Evolutionary conservation across 2,797 vertebrate species (phyloP).

Genomic region (Gambelia wislizenii): DNA sequence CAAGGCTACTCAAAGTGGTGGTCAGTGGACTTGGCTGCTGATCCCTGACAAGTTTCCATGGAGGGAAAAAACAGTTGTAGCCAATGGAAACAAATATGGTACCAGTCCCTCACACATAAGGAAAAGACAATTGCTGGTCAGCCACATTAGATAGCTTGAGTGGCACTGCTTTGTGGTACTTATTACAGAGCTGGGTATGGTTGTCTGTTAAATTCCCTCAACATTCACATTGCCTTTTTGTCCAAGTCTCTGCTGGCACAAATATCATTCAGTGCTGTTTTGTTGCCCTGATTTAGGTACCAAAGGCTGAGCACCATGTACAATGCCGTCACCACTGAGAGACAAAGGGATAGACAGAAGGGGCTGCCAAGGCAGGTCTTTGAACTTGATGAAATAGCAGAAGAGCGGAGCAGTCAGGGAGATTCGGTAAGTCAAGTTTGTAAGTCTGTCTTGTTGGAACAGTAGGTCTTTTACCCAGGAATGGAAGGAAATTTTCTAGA

Average conservation of each 20-base stretch:
- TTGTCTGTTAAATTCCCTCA: background rate
- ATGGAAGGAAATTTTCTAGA: background rate
- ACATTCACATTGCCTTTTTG: background rate
- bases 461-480: too few species aligned
- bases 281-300: constrained; percentile 78
- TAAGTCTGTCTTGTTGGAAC: background rate
- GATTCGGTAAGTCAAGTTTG: constrained; percentile 53
- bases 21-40: too few species aligned
- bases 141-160: too few species aligned
- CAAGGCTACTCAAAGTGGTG: too few species aligned
- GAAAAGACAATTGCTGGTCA: too few species aligned
- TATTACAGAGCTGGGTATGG: background rate
- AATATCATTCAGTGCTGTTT: background rate
- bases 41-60: too few species aligned
- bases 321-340: constrained; percentile 84
- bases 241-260: background rate
- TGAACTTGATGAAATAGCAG: constrained; percentile 84
- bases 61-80: too few species aligned
- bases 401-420: constrained; percentile 81
- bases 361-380: constrained; percentile 88
- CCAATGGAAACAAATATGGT: too few species aligned
- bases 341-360: constrained; percentile 87
- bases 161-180: background rate
- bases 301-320: constrained; percentile 84
- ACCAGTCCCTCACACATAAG: too few species aligned